Percentiles rank a stretch among this genome's conserved stretches.
These are phyloP conservation scores for Semaprochilodus insignis DNA, from an alignment of 2,797 vertebrate genomes.

Conservation along the genomic window DNA sequence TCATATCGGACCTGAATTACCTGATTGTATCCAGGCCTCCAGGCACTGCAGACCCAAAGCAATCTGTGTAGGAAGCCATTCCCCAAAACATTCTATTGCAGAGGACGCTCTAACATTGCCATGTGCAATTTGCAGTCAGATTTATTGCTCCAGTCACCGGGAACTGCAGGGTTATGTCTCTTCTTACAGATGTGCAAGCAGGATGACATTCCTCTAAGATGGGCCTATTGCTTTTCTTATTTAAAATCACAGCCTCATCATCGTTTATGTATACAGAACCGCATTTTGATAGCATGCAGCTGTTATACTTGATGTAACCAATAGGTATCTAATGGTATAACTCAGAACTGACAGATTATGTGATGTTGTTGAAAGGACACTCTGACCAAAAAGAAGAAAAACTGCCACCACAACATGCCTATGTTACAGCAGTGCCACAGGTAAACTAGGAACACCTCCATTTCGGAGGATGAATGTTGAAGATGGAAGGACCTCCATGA, in stretches of 20 bases:
- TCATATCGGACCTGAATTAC: not conserved
- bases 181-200: not conserved
- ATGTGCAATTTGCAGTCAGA: not conserved
- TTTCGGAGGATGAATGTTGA: too few relatives aligned
- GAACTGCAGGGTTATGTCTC: not conserved
- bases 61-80: conserved; percentile 12
- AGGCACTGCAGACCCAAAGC: not conserved
- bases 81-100: not conserved
- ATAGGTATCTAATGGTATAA: not conserved
- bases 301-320: not conserved
- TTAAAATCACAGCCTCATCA: not conserved
- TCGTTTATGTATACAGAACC: not conserved
- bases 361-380: not conserved
- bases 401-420: too few relatives aligned
- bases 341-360: not conserved
- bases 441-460: too few relatives aligned
- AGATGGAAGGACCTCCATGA: too few relatives aligned
- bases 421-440: too few relatives aligned
- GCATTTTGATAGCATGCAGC: not conserved
- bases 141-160: conserved; percentile 1
- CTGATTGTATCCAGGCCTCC: conserved; percentile 5
- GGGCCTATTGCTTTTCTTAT: not conserved
- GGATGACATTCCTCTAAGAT: not conserved
- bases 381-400: too few relatives aligned
- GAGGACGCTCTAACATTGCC: not conserved